phyloP scores from a whole-genome alignment of 2,888 invertebrate genomes.

The Neocrepidodera transversa region DNA sequence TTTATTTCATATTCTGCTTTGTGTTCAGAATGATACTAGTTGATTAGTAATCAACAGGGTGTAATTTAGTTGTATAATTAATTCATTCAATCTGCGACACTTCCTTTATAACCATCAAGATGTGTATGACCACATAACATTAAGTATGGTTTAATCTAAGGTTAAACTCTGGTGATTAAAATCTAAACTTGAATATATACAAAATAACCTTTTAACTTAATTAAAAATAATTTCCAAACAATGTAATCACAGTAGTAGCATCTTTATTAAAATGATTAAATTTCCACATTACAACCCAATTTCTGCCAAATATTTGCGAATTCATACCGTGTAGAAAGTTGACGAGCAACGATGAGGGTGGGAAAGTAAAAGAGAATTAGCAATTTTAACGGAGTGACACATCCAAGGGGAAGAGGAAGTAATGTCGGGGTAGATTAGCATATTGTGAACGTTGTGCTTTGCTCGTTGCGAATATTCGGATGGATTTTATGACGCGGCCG shows the following conservation, averaged over 20 bases:
- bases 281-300: slow-evolving; percentile 12
- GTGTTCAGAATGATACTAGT: too few relatives aligned
- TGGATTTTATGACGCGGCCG: slow-evolving; percentile 40
- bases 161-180: too few relatives aligned
- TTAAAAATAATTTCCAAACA: too few relatives aligned
- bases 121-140: slow-evolving; percentile 4
- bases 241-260: background rate
- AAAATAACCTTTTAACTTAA: too few relatives aligned
- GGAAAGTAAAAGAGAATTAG: slow-evolving; percentile 51
- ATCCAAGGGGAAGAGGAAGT: slow-evolving; percentile 42
- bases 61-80: slow-evolving; percentile 9
- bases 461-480: slow-evolving; percentile 40
- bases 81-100: slow-evolving; percentile 3
- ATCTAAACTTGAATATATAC: too few relatives aligned
- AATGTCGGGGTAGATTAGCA: slow-evolving; percentile 48
- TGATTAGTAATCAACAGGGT: too few relatives aligned
- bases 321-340: slow-evolving; percentile 34
- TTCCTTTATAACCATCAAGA: slow-evolving; percentile 8
- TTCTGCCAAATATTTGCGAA: slow-evolving; percentile 36
- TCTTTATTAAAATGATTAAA: slow-evolving; percentile 3
- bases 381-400: slow-evolving; percentile 49
- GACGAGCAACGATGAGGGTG: slow-evolving; percentile 4
- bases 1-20: too few relatives aligned
- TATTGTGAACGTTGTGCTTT: slow-evolving; percentile 44
- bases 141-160: background rate